A percentile compares a stretch with the other conserved stretches of the same genome.
Evolutionary conservation across 2,113 vertebrate genomes (phyloP).

Genomic region (Prionailurus viverrinus): DNA sequence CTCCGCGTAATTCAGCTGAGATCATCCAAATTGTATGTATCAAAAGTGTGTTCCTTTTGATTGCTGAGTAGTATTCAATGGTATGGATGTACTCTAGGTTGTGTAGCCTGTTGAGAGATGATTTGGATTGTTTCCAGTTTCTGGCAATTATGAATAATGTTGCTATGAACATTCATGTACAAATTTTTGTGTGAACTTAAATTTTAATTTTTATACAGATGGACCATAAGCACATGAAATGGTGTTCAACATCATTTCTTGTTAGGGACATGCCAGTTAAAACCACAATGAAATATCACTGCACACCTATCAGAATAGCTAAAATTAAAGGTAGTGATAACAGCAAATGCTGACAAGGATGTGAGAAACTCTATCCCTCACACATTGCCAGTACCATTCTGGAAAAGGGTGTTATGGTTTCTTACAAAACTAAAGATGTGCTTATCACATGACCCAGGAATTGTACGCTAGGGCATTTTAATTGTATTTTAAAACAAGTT

Average conservation of each 20-base stretch:
- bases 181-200: slow-evolving; percentile 24
- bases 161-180: not conserved
- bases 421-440: not conserved
- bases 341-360: not conserved
- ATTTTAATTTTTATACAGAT: slow-evolving; percentile 53
- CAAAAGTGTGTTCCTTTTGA: not conserved
- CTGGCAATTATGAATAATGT: not conserved
- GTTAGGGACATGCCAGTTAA: not conserved
- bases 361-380: not conserved
- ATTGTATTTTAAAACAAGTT: slow-evolving; percentile 28
- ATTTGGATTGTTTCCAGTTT: not conserved
- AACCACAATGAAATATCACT: not conserved
- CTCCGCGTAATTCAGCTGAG: not conserved
- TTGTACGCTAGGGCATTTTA: not conserved
- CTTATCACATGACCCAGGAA: not conserved
- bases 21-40: not conserved
- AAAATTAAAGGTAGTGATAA: not conserved
- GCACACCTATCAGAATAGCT: not conserved
- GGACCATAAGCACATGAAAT: not conserved
- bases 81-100: not conserved
- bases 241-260: not conserved
- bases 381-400: not conserved
- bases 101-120: not conserved
- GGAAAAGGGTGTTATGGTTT: not conserved
- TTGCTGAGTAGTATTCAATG: not conserved